Conservation (phyloP, 1,140 invertebrate genomes). For the Drosophila kanapiae region DNA sequence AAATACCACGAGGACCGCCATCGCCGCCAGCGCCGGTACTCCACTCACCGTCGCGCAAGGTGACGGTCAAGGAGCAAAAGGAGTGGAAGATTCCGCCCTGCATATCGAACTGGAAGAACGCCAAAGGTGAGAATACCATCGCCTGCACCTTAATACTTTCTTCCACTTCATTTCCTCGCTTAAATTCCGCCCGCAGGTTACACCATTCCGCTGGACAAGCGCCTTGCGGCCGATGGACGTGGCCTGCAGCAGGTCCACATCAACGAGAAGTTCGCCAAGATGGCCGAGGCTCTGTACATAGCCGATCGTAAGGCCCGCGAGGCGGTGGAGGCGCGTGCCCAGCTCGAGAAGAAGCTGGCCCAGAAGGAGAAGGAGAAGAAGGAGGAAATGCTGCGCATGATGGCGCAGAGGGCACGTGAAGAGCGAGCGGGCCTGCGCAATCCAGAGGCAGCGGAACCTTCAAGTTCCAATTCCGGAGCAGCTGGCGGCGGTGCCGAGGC, state of each 20-base stretch:
- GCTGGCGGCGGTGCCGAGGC: constrained; percentile 89
- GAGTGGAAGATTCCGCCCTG: constrained; percentile 99
- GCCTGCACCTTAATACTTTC: background rate
- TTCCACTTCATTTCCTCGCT: background rate
- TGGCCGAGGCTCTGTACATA: constrained; percentile 98
- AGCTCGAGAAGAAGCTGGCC: constrained; percentile 97
- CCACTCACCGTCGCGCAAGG: constrained; percentile 98
- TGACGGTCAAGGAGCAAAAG: constrained; percentile 99
- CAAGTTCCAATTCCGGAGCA: constrained; percentile 86
- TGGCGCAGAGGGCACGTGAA: constrained; percentile 98
- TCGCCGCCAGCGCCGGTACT: constrained; percentile 96
- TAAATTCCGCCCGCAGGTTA: constrained; percentile 86
- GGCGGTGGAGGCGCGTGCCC: constrained; percentile 97
- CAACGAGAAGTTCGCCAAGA: constrained; percentile 99
- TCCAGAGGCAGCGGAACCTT: constrained; percentile 67
- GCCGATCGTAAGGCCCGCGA: constrained; percentile 98
- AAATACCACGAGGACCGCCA: constrained; percentile 98
- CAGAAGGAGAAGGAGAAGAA: constrained; percentile 99
- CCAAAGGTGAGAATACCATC: constrained; percentile 89
- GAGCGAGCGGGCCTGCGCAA: constrained; percentile 92
- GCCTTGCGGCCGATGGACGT: constrained; percentile 98
- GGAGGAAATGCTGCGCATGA: constrained; percentile 95
- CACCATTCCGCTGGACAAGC: constrained; percentile 99
- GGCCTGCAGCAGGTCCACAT: constrained; percentile 99
- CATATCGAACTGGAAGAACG: constrained; percentile 99